Percentiles rank a stretch among this genome's conserved stretches.
Conservation (phyloP, 2,888 invertebrate species). For the Eupsilia transversa region DNA sequence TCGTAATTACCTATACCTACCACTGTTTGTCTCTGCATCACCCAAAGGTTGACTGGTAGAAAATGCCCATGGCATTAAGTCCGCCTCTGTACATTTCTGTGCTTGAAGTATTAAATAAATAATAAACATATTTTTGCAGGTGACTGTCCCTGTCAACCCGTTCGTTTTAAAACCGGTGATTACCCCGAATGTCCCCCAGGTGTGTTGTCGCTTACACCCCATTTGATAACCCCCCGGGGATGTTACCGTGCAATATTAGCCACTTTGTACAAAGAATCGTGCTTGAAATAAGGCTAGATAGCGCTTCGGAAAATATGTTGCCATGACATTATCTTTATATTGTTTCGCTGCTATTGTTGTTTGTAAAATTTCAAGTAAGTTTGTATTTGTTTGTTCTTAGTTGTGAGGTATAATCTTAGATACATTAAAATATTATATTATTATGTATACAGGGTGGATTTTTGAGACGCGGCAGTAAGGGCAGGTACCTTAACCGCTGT, state of each 20-base stretch:
- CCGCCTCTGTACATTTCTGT: no score
- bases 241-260: constrained; percentile 50
- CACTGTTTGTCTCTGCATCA: no score
- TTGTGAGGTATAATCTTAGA: constrained; percentile 15
- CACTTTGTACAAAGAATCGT: constrained; percentile 55
- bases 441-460: no score
- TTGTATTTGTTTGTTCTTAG: constrained; percentile 40
- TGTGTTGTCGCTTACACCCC: constrained; percentile 49
- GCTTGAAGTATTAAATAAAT: no score
- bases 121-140: not conserved
- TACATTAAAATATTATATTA: no score
- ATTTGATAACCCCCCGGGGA: constrained; percentile 41
- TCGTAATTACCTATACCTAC: no score
- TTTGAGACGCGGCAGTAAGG: no score
- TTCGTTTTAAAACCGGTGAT: constrained; percentile 55
- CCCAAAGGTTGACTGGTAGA: no score
- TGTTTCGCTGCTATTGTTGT: constrained; percentile 47
- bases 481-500: no score
- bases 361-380: constrained; percentile 44
- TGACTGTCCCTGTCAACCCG: not conserved
- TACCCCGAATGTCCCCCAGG: constrained; percentile 54
- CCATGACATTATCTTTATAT: constrained; percentile 48
- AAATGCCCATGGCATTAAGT: no score
- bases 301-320: constrained; percentile 60
- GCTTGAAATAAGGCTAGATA: constrained; percentile 54